Evolutionary conservation across 2,113 vertebrate species (phyloP).

Genomic region (Thunnus maccoyii): DNA sequence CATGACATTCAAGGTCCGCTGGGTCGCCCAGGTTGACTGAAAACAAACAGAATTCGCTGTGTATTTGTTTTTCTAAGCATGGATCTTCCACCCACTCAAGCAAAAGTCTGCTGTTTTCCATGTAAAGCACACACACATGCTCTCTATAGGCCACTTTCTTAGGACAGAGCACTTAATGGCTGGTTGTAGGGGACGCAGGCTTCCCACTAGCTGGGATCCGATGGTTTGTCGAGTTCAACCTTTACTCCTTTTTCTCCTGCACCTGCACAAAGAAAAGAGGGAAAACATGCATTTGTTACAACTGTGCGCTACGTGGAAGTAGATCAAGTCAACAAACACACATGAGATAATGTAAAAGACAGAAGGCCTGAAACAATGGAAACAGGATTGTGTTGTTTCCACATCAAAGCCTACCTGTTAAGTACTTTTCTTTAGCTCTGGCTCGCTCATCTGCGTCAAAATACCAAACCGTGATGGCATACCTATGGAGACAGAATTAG

Average conservation of each 20-base stretch:
- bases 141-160: constrained; percentile 70
- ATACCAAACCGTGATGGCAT: constrained; percentile 99
- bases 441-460: constrained; percentile 98
- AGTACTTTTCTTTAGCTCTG: constrained; percentile 97
- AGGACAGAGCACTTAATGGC: constrained; percentile 73
- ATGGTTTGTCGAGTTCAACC: constrained; percentile 94
- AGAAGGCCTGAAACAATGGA: background rate
- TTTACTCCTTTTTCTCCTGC: constrained; percentile 95
- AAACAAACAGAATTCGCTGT: constrained; percentile 54
- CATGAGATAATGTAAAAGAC: background rate
- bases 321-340: background rate
- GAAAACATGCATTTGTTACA: background rate
- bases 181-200: constrained; percentile 67
- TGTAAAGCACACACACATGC: constrained; percentile 61
- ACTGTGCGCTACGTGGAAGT: background rate
- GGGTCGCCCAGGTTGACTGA: constrained; percentile 43
- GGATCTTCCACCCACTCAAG: constrained; percentile 45
- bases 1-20: constrained; percentile 77
- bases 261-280: constrained; percentile 60
- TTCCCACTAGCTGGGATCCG: constrained; percentile 89
- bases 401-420: constrained; percentile 88
- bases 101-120: constrained; percentile 40
- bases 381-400: background rate
- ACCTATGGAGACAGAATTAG: constrained; percentile 83
- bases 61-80: constrained; percentile 37